Conservation (phyloP, 2,797 vertebrate species). For the Sebastes melanostomus region DNA sequence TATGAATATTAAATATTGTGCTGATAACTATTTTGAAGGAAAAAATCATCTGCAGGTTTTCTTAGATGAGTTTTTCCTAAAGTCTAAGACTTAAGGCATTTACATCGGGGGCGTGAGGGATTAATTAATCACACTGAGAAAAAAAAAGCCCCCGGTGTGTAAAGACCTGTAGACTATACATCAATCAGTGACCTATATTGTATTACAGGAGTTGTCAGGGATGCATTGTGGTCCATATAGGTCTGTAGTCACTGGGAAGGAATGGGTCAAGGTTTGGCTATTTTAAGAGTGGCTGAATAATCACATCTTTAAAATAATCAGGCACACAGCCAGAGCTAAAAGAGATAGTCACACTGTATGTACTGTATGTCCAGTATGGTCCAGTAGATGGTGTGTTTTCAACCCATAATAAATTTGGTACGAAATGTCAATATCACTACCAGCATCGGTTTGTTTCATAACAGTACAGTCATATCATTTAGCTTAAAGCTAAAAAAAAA, state of each 20-base stretch:
- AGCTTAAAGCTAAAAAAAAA: not conserved
- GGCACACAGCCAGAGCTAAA: too few species aligned
- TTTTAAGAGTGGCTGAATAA: too few species aligned
- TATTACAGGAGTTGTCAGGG: not conserved
- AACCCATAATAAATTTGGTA: not conserved
- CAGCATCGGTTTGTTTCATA: not conserved
- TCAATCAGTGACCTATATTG: not conserved
- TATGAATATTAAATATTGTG: not conserved
- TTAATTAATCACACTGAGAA: not conserved
- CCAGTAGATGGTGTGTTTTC: not conserved
- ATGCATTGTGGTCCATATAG: too few species aligned
- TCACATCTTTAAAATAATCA: too few species aligned
- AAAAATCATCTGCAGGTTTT: too few species aligned
- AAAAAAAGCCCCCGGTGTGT: not conserved
- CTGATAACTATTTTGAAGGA: not conserved
- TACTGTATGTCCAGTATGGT: too few species aligned
- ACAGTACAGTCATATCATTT: not conserved
- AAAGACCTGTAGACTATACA: not conserved
- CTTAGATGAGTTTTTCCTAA: too few species aligned
- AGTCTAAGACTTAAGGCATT: not conserved
- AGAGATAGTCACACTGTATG: too few species aligned
- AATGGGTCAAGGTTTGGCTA: too few species aligned
- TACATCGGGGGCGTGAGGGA: too few species aligned
- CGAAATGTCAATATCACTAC: not conserved
- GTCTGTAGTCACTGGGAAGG: too few species aligned